Conservation (phyloP, 2,113 vertebrate genomes). For the Elachura formosa region DNA sequence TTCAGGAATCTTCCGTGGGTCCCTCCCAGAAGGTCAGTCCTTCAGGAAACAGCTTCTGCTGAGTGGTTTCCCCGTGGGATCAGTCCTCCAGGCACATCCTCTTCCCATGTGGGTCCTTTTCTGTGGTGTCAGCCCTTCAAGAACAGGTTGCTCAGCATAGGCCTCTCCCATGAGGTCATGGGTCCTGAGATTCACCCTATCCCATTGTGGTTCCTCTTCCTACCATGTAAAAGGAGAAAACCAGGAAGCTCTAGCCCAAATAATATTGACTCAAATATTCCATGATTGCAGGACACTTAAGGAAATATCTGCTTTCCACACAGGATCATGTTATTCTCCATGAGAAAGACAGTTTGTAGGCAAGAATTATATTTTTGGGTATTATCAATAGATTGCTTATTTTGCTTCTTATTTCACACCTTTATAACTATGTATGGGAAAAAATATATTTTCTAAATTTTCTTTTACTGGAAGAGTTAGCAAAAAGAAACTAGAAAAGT, state of each 20-base stretch:
- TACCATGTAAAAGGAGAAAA: neutral
- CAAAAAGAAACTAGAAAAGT: neutral
- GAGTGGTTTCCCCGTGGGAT: neutral
- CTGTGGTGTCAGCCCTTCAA: neutral
- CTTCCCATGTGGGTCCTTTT: rapidly evolving
- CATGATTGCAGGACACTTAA: neutral
- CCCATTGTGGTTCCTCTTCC: neutral
- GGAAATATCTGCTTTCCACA: neutral
- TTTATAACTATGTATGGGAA: neutral
- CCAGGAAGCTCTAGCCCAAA: neutral
- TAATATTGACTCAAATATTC: neutral
- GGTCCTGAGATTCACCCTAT: no score
- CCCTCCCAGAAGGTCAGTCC: neutral
- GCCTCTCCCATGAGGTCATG: rapidly evolving
- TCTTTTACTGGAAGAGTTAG: neutral
- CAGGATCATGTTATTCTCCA: neutral
- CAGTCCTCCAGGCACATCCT: neutral
- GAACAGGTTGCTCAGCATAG: neutral
- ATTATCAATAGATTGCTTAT: neutral
- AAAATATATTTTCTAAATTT: neutral
- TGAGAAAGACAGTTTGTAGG: neutral
- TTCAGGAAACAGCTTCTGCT: neutral
- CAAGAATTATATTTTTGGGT: neutral
- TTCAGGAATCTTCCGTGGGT: neutral
- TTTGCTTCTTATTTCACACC: neutral